Evolutionary conservation across 2,888 invertebrate species (phyloP), one percentile per base, ranked within the genome.

Genomic region (Drosophila kokeensis): DNA sequence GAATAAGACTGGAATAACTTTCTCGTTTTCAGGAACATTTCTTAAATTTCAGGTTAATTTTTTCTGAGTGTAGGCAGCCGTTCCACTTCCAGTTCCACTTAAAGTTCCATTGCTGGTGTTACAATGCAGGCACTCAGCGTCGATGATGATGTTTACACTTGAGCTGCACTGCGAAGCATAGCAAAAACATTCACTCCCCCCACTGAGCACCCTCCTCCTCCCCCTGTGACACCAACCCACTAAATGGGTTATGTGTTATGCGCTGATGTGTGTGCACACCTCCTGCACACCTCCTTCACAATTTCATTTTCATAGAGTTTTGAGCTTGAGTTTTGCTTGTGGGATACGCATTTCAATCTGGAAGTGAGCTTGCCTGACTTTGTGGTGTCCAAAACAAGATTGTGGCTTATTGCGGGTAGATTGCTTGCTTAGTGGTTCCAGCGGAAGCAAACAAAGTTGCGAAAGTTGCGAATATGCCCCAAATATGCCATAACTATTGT

Each of bases 131-230:
- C 21, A 24, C 32, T 55, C 64, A 71, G 48, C 60, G 29, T 42
- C 83, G 67, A 81, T 69, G 82, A 86, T 83, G 87, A 83, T 90
- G 89, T 87, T 89, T 89, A 87, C 90, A 87, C 69, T 90, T 77
- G 70, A 90, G 88, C 79, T 90, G 89, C 87, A 89, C 40, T 77
- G 62, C 61, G 53, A 69, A 66, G 67, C 83, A 72, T 50, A 34
- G 40, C 71, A 55, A 45, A 15, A 61, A 15, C 34, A 34, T 32
- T 11, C 34, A n/a, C 21, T 24, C 3, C 42, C 27, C 36, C 18
- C 45, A 61, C 21, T 15, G 21, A 32, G 11, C 49, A 30, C 45
- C 18, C 24, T 11, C 32, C 32, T 3, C 27, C n/a, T 2, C 52
- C 18, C 54, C 21, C n/a, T 11, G 42, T 42, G n/a, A 45, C 30